A percentile compares a stretch with the other conserved stretches of the same genome.
Conservation (phyloP, 2,797 vertebrate species). For the Coluber constrictor region DNA sequence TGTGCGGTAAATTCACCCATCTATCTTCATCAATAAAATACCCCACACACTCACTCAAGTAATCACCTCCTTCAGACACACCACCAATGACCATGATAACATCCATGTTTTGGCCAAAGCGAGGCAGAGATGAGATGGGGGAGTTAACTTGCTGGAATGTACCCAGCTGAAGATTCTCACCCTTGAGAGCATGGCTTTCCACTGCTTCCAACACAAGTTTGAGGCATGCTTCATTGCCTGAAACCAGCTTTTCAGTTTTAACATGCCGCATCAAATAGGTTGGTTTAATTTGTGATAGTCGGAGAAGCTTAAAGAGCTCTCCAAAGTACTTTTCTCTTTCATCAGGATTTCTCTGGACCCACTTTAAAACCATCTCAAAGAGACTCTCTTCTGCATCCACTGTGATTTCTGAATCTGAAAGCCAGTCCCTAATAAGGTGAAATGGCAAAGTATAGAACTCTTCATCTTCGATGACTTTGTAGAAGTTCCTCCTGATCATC, state of each 20-base stretch:
- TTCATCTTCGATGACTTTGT: slow-evolving; percentile 92
- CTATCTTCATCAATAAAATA: slow-evolving; percentile 93
- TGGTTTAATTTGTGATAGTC: slow-evolving; percentile 92
- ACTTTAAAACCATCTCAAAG: slow-evolving; percentile 89
- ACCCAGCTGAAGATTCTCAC: slow-evolving; percentile 85
- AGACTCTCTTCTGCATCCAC: slow-evolving; percentile 92
- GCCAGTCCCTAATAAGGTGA: slow-evolving; percentile 91
- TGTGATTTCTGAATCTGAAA: slow-evolving; percentile 89
- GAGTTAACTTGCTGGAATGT: slow-evolving; percentile 74
- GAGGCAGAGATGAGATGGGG: slow-evolving; percentile 77
- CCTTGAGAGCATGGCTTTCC: slow-evolving; percentile 88
- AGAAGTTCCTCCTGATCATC: slow-evolving; percentile 94
- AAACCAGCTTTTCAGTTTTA: slow-evolving; percentile 84
- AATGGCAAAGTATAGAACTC: slow-evolving; percentile 95
- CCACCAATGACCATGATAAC: slow-evolving; percentile 96
- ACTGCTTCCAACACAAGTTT: slow-evolving; percentile 87
- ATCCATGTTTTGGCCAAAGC: slow-evolving; percentile 95
- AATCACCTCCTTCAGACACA: slow-evolving; percentile 92
- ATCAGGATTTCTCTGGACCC: slow-evolving; percentile 85
- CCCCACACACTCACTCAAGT: slow-evolving; percentile 92
- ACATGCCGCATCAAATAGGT: slow-evolving; percentile 90
- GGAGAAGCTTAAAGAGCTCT: slow-evolving; percentile 88
- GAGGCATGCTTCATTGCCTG: slow-evolving; percentile 79
- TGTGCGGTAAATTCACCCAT: slow-evolving; percentile 94
- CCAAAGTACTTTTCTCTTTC: slow-evolving; percentile 89